Percentiles rank a stretch among this genome's conserved stretches.
phyloP scores from a whole-genome alignment of 2,113 vertebrate species.

The Aspidoscelis tigris region DNA sequence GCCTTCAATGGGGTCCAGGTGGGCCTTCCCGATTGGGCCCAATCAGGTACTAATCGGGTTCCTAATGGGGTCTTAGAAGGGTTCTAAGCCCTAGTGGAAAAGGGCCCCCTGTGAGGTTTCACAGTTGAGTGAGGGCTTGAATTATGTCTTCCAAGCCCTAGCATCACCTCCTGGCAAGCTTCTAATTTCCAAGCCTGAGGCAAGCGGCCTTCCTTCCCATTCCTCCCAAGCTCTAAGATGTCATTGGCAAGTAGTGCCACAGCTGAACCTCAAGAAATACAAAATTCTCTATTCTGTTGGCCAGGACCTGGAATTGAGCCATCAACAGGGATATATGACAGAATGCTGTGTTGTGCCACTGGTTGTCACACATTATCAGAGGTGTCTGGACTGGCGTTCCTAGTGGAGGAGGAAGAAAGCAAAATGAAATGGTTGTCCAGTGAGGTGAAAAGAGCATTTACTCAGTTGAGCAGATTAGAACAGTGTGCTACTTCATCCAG shows the following conservation, averaged over 20 bases:
- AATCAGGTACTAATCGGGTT: too few relatives aligned
- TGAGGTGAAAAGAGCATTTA: conserved; percentile 15
- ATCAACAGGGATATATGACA: neutral
- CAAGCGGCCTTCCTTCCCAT: too few relatives aligned
- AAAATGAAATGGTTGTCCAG: neutral
- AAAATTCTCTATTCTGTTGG: neutral
- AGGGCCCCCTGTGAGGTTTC: too few relatives aligned
- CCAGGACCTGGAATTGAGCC: neutral
- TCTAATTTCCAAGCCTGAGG: too few relatives aligned
- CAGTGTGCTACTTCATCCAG: conserved; percentile 10
- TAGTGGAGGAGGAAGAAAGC: neutral
- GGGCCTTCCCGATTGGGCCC: too few relatives aligned
- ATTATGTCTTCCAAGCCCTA: too few relatives aligned
- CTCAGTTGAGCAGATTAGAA: conserved; percentile 12
- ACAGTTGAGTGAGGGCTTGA: too few relatives aligned
- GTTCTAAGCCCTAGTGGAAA: too few relatives aligned
- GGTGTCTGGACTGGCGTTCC: neutral
- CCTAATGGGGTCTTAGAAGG: too few relatives aligned
- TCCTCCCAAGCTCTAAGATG: too few relatives aligned
- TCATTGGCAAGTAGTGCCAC: neutral
- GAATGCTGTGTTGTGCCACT: neutral
- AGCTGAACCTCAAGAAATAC: neutral
- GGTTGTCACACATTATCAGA: neutral
- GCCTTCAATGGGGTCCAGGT: too few relatives aligned
- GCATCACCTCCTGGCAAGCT: too few relatives aligned